Base-by-base conservation (phyloP, 2,888 invertebrate species). In the Asteroscopus sphinx region DNA sequence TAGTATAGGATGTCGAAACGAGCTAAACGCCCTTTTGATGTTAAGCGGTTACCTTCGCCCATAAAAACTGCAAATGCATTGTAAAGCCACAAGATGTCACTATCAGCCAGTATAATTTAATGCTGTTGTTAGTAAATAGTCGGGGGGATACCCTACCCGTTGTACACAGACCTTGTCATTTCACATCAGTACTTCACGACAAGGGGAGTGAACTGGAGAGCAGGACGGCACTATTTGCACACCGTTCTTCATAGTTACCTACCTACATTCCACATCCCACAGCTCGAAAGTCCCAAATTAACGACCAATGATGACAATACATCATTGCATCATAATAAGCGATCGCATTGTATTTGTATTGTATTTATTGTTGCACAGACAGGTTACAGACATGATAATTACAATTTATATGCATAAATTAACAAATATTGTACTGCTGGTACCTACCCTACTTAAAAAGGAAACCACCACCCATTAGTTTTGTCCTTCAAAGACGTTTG, bases 1-100 rank as follows among this genome's bases (percentile, higher is more conserved):
- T n/a, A n/a, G n/a, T n/a, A n/a, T n/a, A n/a, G n/a, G n/a, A n/a
- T n/a, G n/a, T n/a, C n/a, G n/a, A n/a, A n/a, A n/a, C n/a, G n/a
- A n/a, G n/a, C n/a, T n/a, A n/a, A n/a, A n/a, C n/a, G n/a, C n/a
- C n/a, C n/a, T n/a, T n/a, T n/a, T n/a, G n/a, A n/a, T n/a, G n/a
- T n/a, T n/a, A n/a, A n/a, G n/a, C n/a, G n/a, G n/a, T n/a, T n/a
- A n/a, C n/a, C n/a, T n/a, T n/a, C n/a, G n/a, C n/a, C n/a, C n/a
- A n/a, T n/a, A n/a, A n/a, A n/a, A n/a, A 35, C 26, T 1, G 13
- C 7, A 21, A 9, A 11, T 56, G 11, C 21, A 6, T 11, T 2
- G 8, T 17, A 5, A 15, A 8, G 9, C 32, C 40, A 21, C 15
- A 46, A 63, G 58, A 65, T 63, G 59, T 46, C 63, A 28, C 45